Conservation (phyloP, 2,797 vertebrate genomes). For the Centropyge bicolor region DNA sequence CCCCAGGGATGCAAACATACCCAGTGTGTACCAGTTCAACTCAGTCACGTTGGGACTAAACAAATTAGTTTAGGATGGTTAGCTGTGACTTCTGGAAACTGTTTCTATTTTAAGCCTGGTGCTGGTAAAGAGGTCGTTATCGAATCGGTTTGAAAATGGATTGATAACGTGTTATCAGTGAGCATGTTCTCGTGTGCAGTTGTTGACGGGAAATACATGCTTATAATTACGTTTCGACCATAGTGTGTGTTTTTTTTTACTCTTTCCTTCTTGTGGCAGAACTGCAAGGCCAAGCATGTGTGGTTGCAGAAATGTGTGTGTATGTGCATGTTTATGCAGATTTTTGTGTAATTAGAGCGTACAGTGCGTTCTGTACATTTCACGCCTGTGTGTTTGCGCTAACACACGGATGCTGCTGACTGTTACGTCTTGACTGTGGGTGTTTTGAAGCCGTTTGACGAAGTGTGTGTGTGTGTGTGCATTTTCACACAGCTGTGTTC, state of each 20-base stretch:
- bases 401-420: conserved; percentile 36
- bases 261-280: not conserved
- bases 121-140: conserved; percentile 2
- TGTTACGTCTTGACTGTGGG: conserved; percentile 49
- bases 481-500: conserved; percentile 69
- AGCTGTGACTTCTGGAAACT: conserved; percentile 21
- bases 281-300: conserved; percentile 5
- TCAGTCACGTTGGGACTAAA: conserved; percentile 30
- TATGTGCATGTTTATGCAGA: conserved; percentile 1
- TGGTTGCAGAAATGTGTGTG: not conserved
- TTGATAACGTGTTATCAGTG: not conserved
- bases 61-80: conserved; percentile 11
- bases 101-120: not conserved
- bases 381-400: conserved; percentile 46
- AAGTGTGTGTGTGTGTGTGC: conserved; percentile 22
- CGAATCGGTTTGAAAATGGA: not conserved
- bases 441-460: conserved; percentile 62
- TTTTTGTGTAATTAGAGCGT: conserved; percentile 10
- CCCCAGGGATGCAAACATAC: conserved; percentile 15
- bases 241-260: not conserved
- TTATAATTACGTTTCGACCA: not conserved
- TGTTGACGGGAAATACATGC: not conserved
- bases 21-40: conserved; percentile 3
- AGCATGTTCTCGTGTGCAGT: not conserved
- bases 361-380: conserved; percentile 58